A percentile compares a stretch with the other conserved stretches of the same genome.
Conservation (phyloP, 2,888 invertebrate species). For the Drosophila nigricruria region DNA sequence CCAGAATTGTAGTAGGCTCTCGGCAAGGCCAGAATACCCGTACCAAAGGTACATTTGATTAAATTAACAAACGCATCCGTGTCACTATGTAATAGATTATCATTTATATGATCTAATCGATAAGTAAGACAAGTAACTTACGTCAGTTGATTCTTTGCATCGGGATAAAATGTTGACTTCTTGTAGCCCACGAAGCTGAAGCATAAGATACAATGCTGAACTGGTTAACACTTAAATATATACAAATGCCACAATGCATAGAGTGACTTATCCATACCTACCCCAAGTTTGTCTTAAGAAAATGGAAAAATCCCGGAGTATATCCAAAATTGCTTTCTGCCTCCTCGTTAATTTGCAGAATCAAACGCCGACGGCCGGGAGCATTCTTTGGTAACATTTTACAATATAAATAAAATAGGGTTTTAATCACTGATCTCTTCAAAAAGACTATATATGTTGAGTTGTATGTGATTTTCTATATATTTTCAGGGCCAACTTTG, state of each 20-base stretch:
- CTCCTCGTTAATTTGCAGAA: conserved; percentile 4
- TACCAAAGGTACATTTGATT: conserved; percentile 96
- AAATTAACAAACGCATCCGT: conserved; percentile 93
- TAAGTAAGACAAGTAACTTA: conserved; percentile 28
- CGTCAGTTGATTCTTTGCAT: conserved; percentile 44
- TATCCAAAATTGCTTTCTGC: background rate
- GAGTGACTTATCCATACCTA: conserved; percentile 34
- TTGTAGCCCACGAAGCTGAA: conserved; percentile 26
- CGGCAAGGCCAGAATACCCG: conserved; percentile 97
- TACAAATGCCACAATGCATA: background rate
- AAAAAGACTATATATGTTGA: conserved; percentile 1
- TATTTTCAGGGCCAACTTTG: conserved; percentile 45
- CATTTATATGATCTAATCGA: conserved; percentile 24
- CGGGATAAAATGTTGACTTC: conserved; percentile 42
- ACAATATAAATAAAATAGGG: background rate
- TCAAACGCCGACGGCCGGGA: conserved; percentile 17
- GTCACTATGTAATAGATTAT: conserved; percentile 47
- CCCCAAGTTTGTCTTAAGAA: conserved; percentile 25
- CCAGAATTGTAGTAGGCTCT: conserved; percentile 95
- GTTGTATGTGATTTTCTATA: conserved; percentile 9
- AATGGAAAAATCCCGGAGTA: conserved; percentile 2
- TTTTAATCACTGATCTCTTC: background rate
- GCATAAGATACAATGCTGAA: background rate
- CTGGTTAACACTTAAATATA: background rate
- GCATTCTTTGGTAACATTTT: conserved; percentile 28